Evolutionary conservation across 2,797 vertebrate genomes (phyloP).

Genomic region (Sebastes kiyomatsui): DNA sequence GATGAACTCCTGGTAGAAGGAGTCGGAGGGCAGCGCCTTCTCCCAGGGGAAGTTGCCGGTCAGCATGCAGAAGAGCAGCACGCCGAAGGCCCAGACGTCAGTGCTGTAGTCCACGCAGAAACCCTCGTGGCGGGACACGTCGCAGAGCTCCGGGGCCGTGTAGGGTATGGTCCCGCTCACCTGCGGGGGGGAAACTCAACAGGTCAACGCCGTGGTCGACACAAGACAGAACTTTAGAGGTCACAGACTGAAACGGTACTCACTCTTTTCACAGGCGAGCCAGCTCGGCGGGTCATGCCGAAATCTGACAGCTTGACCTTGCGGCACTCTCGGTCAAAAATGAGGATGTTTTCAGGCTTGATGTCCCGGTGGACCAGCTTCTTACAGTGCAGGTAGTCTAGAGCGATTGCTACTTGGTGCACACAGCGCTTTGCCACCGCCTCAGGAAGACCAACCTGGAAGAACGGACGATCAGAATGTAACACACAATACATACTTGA

Average conservation of each 20-base stretch:
- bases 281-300: constrained; percentile 87
- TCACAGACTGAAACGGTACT: constrained; percentile 3
- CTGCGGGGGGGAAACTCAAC: constrained; percentile 29
- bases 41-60: constrained; percentile 91
- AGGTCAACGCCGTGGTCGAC: not conserved
- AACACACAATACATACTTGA: not conserved
- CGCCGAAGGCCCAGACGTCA: constrained; percentile 89
- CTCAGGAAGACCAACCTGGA: constrained; percentile 86
- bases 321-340: constrained; percentile 87
- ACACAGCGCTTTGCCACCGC: constrained; percentile 87
- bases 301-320: constrained; percentile 89
- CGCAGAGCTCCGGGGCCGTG: constrained; percentile 88
- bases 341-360: constrained; percentile 89
- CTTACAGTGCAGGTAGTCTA: constrained; percentile 87
- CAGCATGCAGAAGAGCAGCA: constrained; percentile 90
- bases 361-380: constrained; percentile 89
- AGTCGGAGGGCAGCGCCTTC: constrained; percentile 85
- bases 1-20: constrained; percentile 88
- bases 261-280: constrained; percentile 86
- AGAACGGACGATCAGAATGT: not conserved
- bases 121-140: constrained; percentile 84
- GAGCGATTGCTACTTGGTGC: constrained; percentile 86
- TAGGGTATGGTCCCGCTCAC: constrained; percentile 89
- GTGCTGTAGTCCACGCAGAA: constrained; percentile 88
- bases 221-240: rapidly evolving